phyloP scores from a whole-genome alignment of 1,140 invertebrate species.

The Neocloeon triangulifer region DNA sequence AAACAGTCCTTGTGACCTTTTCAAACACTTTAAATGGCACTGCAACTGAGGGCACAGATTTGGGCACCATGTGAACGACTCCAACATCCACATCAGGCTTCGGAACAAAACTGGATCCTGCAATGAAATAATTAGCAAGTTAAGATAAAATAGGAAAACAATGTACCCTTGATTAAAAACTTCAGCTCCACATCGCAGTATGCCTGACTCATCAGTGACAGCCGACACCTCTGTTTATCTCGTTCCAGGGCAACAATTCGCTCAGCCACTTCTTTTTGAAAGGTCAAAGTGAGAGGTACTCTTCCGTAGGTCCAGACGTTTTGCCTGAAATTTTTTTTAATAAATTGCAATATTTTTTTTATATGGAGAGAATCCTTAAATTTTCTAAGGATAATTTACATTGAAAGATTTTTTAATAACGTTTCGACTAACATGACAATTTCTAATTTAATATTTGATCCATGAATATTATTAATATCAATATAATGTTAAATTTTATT shows the following conservation, averaged over 20 bases:
- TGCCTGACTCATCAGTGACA: slow-evolving; percentile 88
- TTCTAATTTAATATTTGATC: no score
- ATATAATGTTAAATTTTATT: no score
- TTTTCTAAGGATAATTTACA: no score
- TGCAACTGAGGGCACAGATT: slow-evolving; percentile 47
- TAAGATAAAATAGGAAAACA: slow-evolving; percentile 6
- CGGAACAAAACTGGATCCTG: slow-evolving; percentile 68
- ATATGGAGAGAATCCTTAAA: no score
- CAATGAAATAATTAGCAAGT: slow-evolving; percentile 9
- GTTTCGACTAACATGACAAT: no score
- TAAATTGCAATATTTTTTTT: neutral
- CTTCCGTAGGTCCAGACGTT: slow-evolving; percentile 71
- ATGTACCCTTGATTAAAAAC: slow-evolving; percentile 66
- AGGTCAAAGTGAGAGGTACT: slow-evolving; percentile 76
- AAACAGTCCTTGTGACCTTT: slow-evolving; percentile 70
- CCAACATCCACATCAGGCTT: slow-evolving; percentile 90
- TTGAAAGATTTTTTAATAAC: no score
- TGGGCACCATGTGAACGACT: slow-evolving; percentile 69
- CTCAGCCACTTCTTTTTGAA: slow-evolving; percentile 89
- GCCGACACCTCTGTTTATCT: slow-evolving; percentile 46
- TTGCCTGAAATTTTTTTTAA: slow-evolving; percentile 14
- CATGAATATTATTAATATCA: no score
- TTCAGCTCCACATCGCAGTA: slow-evolving; percentile 63
- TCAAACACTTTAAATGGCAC: slow-evolving; percentile 72
- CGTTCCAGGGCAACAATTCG: slow-evolving; percentile 52